Conservation (phyloP, 2,797 vertebrate species). For the Atherinosoma microstoma region DNA sequence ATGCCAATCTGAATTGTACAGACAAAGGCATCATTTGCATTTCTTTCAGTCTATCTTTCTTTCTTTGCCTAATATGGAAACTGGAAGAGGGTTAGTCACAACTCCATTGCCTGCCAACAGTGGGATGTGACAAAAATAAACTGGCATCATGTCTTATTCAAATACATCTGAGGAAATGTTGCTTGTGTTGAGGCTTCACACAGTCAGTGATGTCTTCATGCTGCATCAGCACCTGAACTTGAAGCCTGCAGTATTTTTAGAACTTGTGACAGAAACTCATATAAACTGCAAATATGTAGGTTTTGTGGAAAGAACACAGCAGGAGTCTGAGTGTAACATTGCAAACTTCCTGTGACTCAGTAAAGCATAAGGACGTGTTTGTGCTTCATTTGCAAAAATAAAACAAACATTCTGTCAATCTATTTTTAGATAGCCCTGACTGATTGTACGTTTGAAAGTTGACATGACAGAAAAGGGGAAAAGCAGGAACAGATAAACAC, state of each 20-base stretch:
- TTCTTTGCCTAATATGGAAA: conserved; percentile 46
- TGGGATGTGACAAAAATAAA: conserved; percentile 70
- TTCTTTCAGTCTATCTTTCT: not conserved
- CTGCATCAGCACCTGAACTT: conserved; percentile 63
- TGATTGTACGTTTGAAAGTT: too few species aligned
- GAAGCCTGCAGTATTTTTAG: conserved; percentile 54
- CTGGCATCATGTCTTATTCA: conserved; percentile 74
- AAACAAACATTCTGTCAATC: conserved; percentile 4
- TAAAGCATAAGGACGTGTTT: conserved; percentile 32
- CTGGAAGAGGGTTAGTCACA: conserved; percentile 64
- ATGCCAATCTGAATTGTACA: conserved; percentile 32
- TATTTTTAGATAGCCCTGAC: conserved; percentile 43
- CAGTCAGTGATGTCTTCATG: conserved; percentile 46
- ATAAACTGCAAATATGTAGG: conserved; percentile 51
- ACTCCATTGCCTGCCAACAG: conserved; percentile 62
- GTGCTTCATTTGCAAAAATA: conserved; percentile 39
- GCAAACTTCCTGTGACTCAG: conserved; percentile 45
- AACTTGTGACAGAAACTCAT: conserved; percentile 51
- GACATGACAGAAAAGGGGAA: too few species aligned
- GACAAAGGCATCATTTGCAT: conserved; percentile 12
- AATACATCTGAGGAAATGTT: conserved; percentile 61
- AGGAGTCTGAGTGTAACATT: not conserved
- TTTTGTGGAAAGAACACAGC: conserved; percentile 43
- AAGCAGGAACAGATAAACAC: too few species aligned
- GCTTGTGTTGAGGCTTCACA: conserved; percentile 50